Base-by-base conservation (phyloP, 2,797 vertebrate genomes). In the Pantherophis vulpinus region DNA sequence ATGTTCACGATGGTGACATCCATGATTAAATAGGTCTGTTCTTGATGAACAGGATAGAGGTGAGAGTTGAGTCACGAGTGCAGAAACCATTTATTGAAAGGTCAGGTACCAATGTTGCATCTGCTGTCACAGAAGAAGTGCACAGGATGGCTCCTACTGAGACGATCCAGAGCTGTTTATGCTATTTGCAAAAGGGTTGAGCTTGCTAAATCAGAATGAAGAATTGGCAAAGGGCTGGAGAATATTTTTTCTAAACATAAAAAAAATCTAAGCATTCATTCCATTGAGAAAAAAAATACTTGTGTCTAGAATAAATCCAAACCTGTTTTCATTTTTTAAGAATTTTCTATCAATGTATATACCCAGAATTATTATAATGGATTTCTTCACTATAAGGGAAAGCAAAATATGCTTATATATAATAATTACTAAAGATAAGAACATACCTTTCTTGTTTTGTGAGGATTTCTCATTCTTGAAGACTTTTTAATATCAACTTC, bases 401-500 rank as follows among this genome's bases (percentile, higher is more conserved):
- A 87, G 66, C 92, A 93, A 89, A 32, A 0, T 16, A 0, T 11
- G 94, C 60, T 13, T 13, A 61, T 87, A 58, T 56, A 47, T 54
- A 90, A 61, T 86, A 29, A 88, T 56, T n/a, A 58, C 54, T 88
- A 88, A 58, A 88, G n/a, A 20, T 88, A n/a, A 83, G 79, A 47
- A 90, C 66, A 74, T 96, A 99, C 99, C 98, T 99, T 99, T 97
- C 99, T 98, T 89, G 99, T 99, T 98, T 99, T 99, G 97, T 99
- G 99, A n/a, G 99, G 99, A 95, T 99, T 99, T 98, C 98, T 99
- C 99, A 99, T 99, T 98, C 99, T 98, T 96, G 99, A 99, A 86
- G 99, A 99, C 95, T 99, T 99, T 98, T 99, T 99, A 96, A 99
- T 99, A 98, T 99, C 99, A 93, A 99, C 99, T 98, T 99, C 99